A percentile compares a stretch with the other conserved stretches of the same genome.
Conservation (phyloP, 2,113 vertebrate species). For the Tupaia chinensis region DNA sequence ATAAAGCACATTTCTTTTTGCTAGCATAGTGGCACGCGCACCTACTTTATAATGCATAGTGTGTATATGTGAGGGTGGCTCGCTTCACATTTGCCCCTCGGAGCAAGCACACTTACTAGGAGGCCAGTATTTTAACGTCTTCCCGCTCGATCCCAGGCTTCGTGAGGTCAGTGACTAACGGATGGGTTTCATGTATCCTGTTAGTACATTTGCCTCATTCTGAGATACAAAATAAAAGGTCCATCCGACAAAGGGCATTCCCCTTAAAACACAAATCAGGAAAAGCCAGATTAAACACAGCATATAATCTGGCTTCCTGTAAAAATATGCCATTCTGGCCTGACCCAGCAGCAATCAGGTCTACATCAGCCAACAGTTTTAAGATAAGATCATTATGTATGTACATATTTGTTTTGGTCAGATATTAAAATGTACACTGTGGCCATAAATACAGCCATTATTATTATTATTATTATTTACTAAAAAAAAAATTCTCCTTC, state of each 20-base stretch:
- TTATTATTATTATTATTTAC: neutral
- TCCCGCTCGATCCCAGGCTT: neutral
- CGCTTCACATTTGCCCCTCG: too few relatives aligned
- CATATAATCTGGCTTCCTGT: neutral
- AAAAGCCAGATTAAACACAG: neutral
- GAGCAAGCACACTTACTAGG: neutral
- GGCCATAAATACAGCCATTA: neutral
- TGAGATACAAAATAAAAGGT: neutral
- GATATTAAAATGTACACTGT: neutral
- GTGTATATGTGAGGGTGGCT: rapidly evolving
- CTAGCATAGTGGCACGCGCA: rapidly evolving
- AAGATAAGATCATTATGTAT: conserved; percentile 50
- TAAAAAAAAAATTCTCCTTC: conserved; percentile 36
- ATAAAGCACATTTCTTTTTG: neutral
- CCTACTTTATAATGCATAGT: neutral
- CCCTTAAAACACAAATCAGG: neutral
- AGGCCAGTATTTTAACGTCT: neutral
- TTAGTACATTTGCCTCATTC: neutral
- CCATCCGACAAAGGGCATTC: neutral
- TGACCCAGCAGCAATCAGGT: neutral
- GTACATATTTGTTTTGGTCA: conserved; percentile 54
- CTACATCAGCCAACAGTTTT: neutral
- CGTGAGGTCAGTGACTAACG: neutral
- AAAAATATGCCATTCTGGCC: neutral
- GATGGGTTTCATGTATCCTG: neutral